Evolutionary conservation across 2,113 vertebrate species (phyloP).

Genomic region (Takifugu bimaculatus): DNA sequence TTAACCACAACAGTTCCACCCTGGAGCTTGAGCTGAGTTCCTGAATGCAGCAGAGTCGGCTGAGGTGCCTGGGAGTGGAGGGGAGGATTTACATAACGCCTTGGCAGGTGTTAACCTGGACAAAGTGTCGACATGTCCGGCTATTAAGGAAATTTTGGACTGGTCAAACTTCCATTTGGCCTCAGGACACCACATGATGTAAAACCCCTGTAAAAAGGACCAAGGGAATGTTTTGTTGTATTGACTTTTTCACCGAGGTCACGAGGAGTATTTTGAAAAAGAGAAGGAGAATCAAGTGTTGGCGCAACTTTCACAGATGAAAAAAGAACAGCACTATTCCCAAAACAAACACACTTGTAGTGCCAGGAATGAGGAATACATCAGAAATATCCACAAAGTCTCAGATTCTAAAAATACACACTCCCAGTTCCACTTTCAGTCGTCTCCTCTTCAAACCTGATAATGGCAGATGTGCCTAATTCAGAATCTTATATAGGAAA

Average conservation of each 20-base stretch:
- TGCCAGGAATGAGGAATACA: no score
- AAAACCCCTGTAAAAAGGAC: no score
- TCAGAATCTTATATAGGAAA: neutral
- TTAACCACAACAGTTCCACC: neutral
- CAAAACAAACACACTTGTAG: conserved; percentile 22
- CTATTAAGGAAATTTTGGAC: neutral
- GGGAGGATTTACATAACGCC: neutral
- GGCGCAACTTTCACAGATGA: neutral
- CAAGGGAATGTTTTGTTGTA: no score
- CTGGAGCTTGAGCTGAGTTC: neutral
- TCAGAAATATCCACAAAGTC: no score
- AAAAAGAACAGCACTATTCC: conserved; percentile 14
- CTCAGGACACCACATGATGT: no score
- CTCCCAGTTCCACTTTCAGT: no score
- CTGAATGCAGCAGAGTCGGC: neutral
- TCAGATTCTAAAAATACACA: no score
- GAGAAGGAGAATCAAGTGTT: conserved; percentile 11
- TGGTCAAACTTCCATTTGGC: no score
- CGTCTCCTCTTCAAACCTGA: neutral
- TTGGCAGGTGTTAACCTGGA: no score
- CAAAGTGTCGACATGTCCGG: no score
- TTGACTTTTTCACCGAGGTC: neutral
- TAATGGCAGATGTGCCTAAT: neutral
- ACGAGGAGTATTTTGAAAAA: neutral
- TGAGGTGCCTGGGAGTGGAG: conserved; percentile 18